These are phyloP conservation scores for Drosophila rubida DNA, from an alignment of 2,888 invertebrate species.

Conservation along the genomic window DNA sequence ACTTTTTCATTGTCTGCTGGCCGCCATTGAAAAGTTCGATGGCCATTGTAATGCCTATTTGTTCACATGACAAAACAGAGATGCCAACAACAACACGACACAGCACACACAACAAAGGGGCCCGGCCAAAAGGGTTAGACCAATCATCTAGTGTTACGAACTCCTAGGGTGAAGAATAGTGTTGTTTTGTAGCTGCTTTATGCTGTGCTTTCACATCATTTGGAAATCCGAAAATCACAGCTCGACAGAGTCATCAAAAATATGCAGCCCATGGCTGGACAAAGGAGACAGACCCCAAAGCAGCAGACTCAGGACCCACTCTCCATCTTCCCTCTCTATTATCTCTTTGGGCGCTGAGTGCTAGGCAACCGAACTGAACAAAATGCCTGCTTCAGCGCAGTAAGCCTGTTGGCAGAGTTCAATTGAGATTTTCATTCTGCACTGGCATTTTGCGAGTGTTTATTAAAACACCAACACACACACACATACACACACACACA, in stretches of 20 bases:
- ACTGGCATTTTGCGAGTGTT: conserved; percentile 11
- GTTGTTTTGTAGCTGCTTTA: not conserved
- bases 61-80: conserved; percentile 19
- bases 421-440: conserved; percentile 2
- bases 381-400: not conserved
- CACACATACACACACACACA: not conserved
- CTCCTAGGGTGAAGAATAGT: not conserved
- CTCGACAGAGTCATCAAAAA: conserved; percentile 49
- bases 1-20: conserved; percentile 20
- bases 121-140: not conserved
- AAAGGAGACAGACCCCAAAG: conserved; percentile 1
- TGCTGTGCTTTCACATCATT: conserved; percentile 1
- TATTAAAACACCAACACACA: conserved; percentile 13
- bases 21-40: conserved; percentile 14
- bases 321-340: not conserved
- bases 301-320: not conserved
- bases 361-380: conserved; percentile 1
- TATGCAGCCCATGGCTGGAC: conserved; percentile 32
- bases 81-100: not conserved
- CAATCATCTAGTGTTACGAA: conserved; percentile 1
- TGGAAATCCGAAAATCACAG: conserved; percentile 26
- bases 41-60: conserved; percentile 35
- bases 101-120: not conserved
- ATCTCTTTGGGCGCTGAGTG: not conserved
- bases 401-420: not conserved